Base-by-base conservation (phyloP, 2,888 invertebrate species). In the Hermodice carunculata region DNA sequence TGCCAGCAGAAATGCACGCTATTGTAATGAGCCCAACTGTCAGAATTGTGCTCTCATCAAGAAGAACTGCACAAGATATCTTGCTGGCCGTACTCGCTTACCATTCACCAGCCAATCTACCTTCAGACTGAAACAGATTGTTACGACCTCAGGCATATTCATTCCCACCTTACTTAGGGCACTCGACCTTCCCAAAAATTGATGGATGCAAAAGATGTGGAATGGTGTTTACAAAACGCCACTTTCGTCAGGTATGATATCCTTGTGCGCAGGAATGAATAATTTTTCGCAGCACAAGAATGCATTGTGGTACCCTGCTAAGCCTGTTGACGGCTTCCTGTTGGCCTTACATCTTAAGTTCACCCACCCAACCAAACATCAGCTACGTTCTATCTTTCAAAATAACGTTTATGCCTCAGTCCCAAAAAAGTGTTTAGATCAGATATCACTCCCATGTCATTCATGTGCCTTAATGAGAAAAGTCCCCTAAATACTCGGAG, bases 151-250 rank as follows among this genome's bases (percentile, higher is more conserved):
- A 48, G 74, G 1, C 61, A 67, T 2, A 68, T 67, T 4, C 62
- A 67, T 37, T 70, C n/a, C 6, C 73, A 73, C 43, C 61, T 75
- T 1, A 59, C 49, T 17, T 75, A 76, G 32, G 74, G 74, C 5
- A 76, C 76, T 0, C 58, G 73, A 3, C 76, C 76, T 0, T 76
- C 71, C 6, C 70, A 69, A 51, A 73, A 72, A 42, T 26, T 63
- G 1, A 72, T 71, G 14, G 71, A 68, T 34, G 44, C 71, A n/a
- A 61, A 56, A 43, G 70, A 75, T 32, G 63, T 73, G 4, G 71
- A 63, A 37, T 28, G 48, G 8, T 63, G 59, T 31, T 52, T 64
- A 17, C 29, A 52, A 19, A 61, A 54, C 11, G 66, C 54, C 1
- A 53, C 73, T 3, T 62, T 73, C 22, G 61, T 67, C 11, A 69